Percentiles rank a stretch among this genome's conserved stretches.
These are phyloP conservation scores for Antedon mediterranea DNA, from an alignment of 53 echinoderm and acorn worm genomes.

Conservation along the genomic window DNA sequence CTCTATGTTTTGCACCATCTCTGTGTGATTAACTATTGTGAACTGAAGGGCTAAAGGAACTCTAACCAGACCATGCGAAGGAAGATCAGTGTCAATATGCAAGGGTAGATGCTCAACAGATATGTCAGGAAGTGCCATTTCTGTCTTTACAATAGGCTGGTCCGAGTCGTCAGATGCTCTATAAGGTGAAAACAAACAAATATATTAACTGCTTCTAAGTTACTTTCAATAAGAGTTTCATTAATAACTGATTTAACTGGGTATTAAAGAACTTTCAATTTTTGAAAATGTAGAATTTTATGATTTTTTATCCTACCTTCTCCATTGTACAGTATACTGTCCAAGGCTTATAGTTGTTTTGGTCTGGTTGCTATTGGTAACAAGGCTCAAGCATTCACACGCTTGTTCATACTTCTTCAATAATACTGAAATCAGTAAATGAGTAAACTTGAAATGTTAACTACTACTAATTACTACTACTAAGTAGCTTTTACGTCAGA, in stretches of 20 bases:
- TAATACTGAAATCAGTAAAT: conserved; percentile 28
- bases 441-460: neutral
- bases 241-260: no score
- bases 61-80: conserved; percentile 75
- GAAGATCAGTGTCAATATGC: conserved; percentile 57
- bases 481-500: no score
- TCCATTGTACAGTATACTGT: conserved; percentile 69
- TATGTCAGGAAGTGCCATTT: conserved; percentile 77
- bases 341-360: conserved; percentile 62
- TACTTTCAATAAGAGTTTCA: no score
- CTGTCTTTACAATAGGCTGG: conserved; percentile 61
- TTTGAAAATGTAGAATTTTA: no score
- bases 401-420: conserved; percentile 71
- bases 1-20: conserved; percentile 72
- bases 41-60: conserved; percentile 51
- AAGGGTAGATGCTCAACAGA: conserved; percentile 59
- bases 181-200: no score
- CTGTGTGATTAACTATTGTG: conserved; percentile 51
- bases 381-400: conserved; percentile 72
- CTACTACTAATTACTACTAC: neutral
- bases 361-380: conserved; percentile 32
- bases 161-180: conserved; percentile 18
- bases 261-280: no score
- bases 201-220: no score
- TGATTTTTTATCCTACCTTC: conserved; percentile 28